These are phyloP conservation scores for Luperina nickerlii DNA, from an alignment of 2,888 invertebrate genomes.

Conservation along the genomic window DNA sequence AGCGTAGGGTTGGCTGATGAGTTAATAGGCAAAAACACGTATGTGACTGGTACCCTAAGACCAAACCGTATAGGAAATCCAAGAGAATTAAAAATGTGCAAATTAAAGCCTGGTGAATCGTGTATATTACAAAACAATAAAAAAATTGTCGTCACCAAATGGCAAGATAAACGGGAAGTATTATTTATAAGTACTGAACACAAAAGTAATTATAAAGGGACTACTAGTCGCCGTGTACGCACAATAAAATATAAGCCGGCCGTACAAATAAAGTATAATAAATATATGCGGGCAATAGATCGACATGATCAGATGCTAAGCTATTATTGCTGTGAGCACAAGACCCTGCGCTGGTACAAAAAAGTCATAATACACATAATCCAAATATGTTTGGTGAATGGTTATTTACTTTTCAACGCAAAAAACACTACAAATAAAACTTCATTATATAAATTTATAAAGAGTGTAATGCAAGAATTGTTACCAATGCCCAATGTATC, in stretches of 20 bases:
- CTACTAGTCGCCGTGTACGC: conserved; percentile 63
- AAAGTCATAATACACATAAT: conserved; percentile 55
- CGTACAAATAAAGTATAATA: conserved; percentile 58
- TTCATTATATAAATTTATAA: conserved; percentile 45
- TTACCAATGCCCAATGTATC: conserved; percentile 48
- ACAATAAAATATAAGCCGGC: conserved; percentile 63
- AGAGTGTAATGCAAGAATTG: conserved; percentile 46
- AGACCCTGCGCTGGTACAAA: conserved; percentile 58
- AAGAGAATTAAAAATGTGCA: conserved; percentile 31
- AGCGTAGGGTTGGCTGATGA: conserved; percentile 59
- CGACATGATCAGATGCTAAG: conserved; percentile 53
- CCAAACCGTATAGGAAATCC: conserved; percentile 58
- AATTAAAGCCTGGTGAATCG: conserved; percentile 54
- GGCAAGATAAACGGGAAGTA: conserved; percentile 61
- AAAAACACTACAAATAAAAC: conserved; percentile 49
- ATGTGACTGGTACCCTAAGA: conserved; percentile 60
- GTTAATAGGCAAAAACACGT: conserved; percentile 57
- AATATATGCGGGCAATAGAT: conserved; percentile 62
- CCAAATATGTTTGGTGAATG: conserved; percentile 46
- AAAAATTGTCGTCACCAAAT: conserved; percentile 62
- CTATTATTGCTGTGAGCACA: conserved; percentile 54
- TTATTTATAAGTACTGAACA: conserved; percentile 63
- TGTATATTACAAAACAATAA: conserved; percentile 57
- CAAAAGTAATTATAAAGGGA: conserved; percentile 59
- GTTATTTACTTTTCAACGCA: conserved; percentile 42